Evolutionary conservation across 2,797 vertebrate genomes (phyloP).

Genomic region (Scomberomorus guttatus): DNA sequence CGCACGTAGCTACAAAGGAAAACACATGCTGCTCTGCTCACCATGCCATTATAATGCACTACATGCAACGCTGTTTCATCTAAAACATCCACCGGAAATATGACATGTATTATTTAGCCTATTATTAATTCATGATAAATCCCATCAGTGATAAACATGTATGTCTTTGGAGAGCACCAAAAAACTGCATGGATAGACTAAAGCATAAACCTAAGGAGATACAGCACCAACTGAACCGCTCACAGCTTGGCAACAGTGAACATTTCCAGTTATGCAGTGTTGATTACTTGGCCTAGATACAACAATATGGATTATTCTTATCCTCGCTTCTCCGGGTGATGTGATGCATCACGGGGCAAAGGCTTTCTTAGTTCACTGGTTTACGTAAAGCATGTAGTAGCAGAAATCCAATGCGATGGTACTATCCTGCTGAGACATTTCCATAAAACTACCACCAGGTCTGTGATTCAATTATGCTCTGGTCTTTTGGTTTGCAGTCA

Average conservation of each 20-base stretch:
- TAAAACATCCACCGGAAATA: conserved; percentile 59
- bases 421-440: conserved; percentile 40
- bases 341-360: conserved; percentile 66
- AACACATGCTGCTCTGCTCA: conserved; percentile 33
- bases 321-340: conserved; percentile 54
- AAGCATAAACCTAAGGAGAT: conserved; percentile 51
- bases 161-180: conserved; percentile 56
- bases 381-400: conserved; percentile 53
- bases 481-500: conserved; percentile 31
- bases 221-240: conserved; percentile 42
- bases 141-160: conserved; percentile 66
- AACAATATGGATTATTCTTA: conserved; percentile 80
- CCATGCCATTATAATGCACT: conserved; percentile 37
- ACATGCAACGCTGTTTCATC: conserved; percentile 33
- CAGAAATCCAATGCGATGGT: conserved; percentile 47
- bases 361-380: conserved; percentile 68
- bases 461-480: conserved; percentile 49
- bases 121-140: conserved; percentile 75
- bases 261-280: conserved; percentile 69
- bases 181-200: conserved; percentile 41
- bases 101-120: conserved; percentile 74
- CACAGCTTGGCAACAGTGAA: conserved; percentile 61
- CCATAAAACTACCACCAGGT: conserved; percentile 42
- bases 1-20: conserved; percentile 43
- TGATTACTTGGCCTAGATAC: conserved; percentile 82